These are phyloP conservation scores for Pachypanchax playfairii DNA, from an alignment of 2,113 vertebrate species.

Conservation along the genomic window DNA sequence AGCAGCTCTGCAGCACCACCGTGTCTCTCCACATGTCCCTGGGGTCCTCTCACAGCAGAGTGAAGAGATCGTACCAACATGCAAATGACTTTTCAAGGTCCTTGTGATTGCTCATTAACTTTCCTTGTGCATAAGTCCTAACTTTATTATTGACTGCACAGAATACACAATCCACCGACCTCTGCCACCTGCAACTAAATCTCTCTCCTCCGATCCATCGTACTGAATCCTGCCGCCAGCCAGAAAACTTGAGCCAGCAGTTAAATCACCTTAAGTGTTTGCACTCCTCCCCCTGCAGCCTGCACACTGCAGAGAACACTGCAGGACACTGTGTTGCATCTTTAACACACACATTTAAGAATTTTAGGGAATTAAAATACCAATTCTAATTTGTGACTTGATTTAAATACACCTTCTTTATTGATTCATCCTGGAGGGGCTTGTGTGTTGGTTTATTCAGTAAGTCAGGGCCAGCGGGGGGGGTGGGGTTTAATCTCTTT, in stretches of 20 bases:
- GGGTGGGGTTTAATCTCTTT: constrained; percentile 23
- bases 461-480: not conserved
- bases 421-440: not conserved
- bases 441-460: constrained; percentile 32
- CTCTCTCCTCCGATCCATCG: constrained; percentile 94
- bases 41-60: constrained; percentile 78
- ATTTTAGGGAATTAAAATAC: not conserved
- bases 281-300: constrained; percentile 14
- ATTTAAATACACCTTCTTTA: constrained; percentile 6
- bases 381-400: constrained; percentile 1
- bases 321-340: constrained; percentile 6
- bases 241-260: constrained; percentile 82
- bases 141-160: constrained; percentile 99
- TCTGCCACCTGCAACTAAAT: constrained; percentile 98
- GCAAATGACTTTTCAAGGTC: constrained; percentile 98
- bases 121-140: constrained; percentile 95
- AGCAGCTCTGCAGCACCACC: constrained; percentile 39
- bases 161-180: constrained; percentile 99
- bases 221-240: constrained; percentile 87
- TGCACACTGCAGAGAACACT: constrained; percentile 21
- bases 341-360: not conserved
- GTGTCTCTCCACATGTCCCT: constrained; percentile 67
- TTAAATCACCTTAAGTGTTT: constrained; percentile 80
- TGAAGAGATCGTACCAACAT: constrained; percentile 84
- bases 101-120: constrained; percentile 97